Evolutionary conservation across 2,888 invertebrate species (phyloP), one percentile per base, ranked within the genome.

Genomic region (Oligia fasciuncula): DNA sequence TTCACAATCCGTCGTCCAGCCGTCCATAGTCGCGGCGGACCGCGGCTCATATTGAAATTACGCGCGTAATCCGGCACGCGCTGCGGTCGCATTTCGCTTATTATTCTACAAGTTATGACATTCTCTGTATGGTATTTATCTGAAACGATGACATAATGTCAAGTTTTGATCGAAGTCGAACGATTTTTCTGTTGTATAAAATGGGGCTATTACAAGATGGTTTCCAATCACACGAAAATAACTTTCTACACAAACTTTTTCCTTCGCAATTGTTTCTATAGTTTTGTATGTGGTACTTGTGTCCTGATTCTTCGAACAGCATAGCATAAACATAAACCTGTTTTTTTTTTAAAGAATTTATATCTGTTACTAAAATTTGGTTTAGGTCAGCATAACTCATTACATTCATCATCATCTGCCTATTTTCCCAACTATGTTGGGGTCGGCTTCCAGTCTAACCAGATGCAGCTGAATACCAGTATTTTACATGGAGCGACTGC

Each of bases 41-140:
- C 86, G 83, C 87, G 40, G 73, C 76, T 85, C 81, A 79, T 85
- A 90, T 84, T 87, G 89, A 87, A 88, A 90, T 89, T 89, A 89
- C 87, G 73, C 81, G 51, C 71, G 81, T 88, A 86, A 85, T 81
- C 87, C 87, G 35, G 57, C 79, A 57, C 69, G 80, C 74, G 51
- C 19, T 80, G 85, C 74, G 87, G 81, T 83, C 54, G 49, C 67
- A 77, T 75, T 76, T 63, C 76, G 67, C 81, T 78, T 77, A 84
- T 79, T 80, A 83, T 77, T 62, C 80, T 68, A 62, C 43, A 54
- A 72, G 51, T 78, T 85, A 70, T 76, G 66, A 51, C 51, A 70
- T 68, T 23, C n/a, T 57, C 14, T 6, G 0, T 4, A 14, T 13
- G 43, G 43, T 49, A 3, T 57, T 4, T 40, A n/a, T 46, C 5